phyloP scores from a whole-genome alignment of 2,113 vertebrate genomes.

The Mirounga angustirostris region DNA sequence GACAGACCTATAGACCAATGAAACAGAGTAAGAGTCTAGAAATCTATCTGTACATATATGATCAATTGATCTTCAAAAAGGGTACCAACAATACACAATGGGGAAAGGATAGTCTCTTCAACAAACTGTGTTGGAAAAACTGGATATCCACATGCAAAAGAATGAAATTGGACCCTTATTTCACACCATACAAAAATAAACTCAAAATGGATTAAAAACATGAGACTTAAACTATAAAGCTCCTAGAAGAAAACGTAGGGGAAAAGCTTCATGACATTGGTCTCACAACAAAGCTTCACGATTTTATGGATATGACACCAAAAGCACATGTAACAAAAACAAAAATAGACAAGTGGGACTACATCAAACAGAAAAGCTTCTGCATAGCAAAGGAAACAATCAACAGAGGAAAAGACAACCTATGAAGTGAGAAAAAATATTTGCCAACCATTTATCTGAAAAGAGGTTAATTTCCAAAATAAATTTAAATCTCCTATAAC shows the following conservation, averaged over 20 bases:
- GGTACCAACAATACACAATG: neutral
- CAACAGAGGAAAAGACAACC: neutral
- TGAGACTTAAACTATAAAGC: neutral
- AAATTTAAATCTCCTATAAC: neutral
- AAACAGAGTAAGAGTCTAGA: neutral
- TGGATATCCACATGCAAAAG: neutral
- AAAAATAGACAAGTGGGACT: neutral
- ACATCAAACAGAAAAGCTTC: neutral
- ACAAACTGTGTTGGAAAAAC: neutral
- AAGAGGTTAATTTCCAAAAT: neutral
- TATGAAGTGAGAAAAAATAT: neutral
- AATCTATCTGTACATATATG: neutral
- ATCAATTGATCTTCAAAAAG: neutral
- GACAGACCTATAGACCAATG: neutral
- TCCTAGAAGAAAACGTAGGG: neutral
- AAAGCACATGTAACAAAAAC: neutral
- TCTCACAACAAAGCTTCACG: neutral
- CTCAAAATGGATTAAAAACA: neutral
- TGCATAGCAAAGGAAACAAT: neutral
- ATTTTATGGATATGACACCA: neutral
- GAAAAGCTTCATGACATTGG: neutral
- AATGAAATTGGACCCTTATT: neutral
- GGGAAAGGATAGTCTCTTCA: neutral
- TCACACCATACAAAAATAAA: neutral
- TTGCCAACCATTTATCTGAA: neutral